Percentiles rank a stretch among this genome's conserved stretches.
Conservation (phyloP, 2,888 invertebrate genomes). For the Thera britannica region DNA sequence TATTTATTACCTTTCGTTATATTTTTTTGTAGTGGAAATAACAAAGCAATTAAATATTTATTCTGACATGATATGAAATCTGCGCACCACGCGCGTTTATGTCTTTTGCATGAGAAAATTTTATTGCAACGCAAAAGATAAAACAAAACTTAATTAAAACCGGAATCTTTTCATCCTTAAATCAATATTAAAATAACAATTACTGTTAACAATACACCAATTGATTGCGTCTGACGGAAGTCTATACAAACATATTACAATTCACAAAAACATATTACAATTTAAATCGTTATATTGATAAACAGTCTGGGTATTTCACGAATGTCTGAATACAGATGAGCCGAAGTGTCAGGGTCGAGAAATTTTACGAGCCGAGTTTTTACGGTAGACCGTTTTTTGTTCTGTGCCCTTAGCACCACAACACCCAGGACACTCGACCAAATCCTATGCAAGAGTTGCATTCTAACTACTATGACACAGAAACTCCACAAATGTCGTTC, state of each 20-base stretch:
- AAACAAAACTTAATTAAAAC: background rate
- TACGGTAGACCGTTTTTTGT: conserved; percentile 40
- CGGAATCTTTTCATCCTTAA: conserved; percentile 11
- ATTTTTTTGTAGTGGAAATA: too few relatives aligned
- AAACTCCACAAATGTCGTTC: too few relatives aligned
- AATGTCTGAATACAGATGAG: conserved; percentile 53
- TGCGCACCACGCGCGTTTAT: conserved; percentile 8
- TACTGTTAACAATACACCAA: conserved; percentile 56
- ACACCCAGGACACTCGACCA: too few relatives aligned
- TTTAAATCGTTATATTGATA: conserved; percentile 61
- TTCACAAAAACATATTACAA: conserved; percentile 59
- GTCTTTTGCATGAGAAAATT: conserved; percentile 6
- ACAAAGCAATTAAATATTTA: too few relatives aligned
- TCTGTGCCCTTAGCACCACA: conserved; percentile 16
- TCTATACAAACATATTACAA: conserved; percentile 37
- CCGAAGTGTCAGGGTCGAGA: conserved; percentile 52
- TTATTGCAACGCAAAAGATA: conserved; percentile 1
- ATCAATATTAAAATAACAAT: conserved; percentile 45
- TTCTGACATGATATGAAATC: background rate
- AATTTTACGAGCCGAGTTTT: conserved; percentile 53
- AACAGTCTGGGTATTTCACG: conserved; percentile 50
- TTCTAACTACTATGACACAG: too few relatives aligned
- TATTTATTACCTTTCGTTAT: too few relatives aligned
- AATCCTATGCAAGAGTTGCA: too few relatives aligned
- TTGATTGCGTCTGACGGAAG: conserved; percentile 54